Conservation (phyloP, 2,113 vertebrate genomes). For the Micronycteris hirsuta region DNA sequence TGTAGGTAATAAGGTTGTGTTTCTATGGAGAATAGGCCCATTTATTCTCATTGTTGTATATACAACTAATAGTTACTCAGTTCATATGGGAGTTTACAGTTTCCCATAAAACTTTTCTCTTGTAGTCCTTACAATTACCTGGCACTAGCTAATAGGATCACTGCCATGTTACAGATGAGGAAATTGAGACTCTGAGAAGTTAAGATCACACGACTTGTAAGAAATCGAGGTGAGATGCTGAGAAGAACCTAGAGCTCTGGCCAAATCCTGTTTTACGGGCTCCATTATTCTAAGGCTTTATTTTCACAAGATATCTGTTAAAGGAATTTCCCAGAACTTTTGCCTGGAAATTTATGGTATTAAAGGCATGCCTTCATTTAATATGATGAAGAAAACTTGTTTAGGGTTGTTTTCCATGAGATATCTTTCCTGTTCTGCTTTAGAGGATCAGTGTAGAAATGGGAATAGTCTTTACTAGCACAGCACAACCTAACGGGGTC, state of each 20-base stretch:
- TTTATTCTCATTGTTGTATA: background rate
- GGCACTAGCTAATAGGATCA: background rate
- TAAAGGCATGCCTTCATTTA: background rate
- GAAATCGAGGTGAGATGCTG: background rate
- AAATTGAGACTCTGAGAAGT: background rate
- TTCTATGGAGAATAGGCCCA: background rate
- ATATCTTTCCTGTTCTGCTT: background rate
- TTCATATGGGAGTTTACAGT: background rate
- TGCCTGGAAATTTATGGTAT: background rate
- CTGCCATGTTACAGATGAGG: background rate
- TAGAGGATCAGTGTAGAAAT: background rate
- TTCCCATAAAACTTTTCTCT: background rate
- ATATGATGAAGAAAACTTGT: background rate
- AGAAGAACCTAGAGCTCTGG: background rate
- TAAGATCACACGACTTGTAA: background rate
- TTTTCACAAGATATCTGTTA: background rate
- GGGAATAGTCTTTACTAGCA: background rate
- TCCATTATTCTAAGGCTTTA: background rate
- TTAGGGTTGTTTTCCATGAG: background rate
- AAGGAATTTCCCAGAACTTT: background rate
- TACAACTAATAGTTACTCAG: background rate
- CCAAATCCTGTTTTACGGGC: background rate
- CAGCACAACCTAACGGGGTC: background rate
- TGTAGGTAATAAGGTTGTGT: background rate
- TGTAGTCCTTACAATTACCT: background rate